phyloP scores from a whole-genome alignment of 2,113 vertebrate genomes.

The Nansenia antarctica region DNA sequence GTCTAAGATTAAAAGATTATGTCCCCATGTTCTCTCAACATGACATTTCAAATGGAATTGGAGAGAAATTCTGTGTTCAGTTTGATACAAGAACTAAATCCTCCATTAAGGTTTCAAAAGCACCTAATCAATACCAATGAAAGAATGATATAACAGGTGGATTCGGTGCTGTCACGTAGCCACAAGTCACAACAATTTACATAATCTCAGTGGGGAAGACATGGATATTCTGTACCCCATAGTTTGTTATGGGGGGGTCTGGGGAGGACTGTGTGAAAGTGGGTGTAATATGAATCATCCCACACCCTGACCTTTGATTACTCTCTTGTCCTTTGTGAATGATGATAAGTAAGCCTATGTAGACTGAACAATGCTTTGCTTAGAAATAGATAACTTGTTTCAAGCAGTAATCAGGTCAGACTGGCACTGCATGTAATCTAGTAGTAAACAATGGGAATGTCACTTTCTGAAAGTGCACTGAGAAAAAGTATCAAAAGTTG shows the following conservation, averaged over 20 bases:
- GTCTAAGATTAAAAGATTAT: too few relatives aligned
- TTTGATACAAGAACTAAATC: too few relatives aligned
- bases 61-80: too few relatives aligned
- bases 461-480: neutral
- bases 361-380: slow-evolving; percentile 3
- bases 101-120: too few relatives aligned
- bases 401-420: neutral
- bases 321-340: neutral
- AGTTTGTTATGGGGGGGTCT: neutral
- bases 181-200: too few relatives aligned
- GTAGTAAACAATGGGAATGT: neutral
- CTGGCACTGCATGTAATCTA: neutral
- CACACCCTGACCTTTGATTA: neutral
- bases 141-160: too few relatives aligned
- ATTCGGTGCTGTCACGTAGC: too few relatives aligned
- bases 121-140: too few relatives aligned
- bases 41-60: neutral
- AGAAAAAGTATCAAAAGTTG: neutral
- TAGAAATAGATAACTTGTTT: neutral
- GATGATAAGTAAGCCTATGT: slow-evolving; percentile 2
- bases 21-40: too few relatives aligned
- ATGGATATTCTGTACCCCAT: neutral
- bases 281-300: neutral
- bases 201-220: too few relatives aligned
- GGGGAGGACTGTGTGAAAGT: neutral